Base-by-base conservation (phyloP, 37 sponge, comb jelly and placozoan genomes). In the Aphrocallistes beatrix region DNA sequence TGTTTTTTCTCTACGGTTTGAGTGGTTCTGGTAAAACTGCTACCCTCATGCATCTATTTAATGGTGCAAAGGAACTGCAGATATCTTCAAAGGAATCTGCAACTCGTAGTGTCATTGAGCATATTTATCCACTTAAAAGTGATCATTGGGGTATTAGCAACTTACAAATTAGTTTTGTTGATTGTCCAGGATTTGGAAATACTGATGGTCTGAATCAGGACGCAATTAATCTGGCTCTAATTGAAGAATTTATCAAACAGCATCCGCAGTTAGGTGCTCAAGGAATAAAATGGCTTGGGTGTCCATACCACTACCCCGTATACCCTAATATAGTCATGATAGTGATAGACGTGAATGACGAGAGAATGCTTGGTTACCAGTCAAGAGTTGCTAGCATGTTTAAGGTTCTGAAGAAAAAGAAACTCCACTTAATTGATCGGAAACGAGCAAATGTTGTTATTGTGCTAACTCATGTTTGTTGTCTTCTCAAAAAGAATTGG, bases 391-490 rank as follows among this genome's bases (percentile, higher is more conserved):
- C 75, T 13, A 60, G 75, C 75, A 60, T 60, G 75, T 60, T 60
- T 13, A 60, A 30, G 10, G 21, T 60, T 60, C 1, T 60, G 10
- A 3, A 60, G 75, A 60, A 28, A 28, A 60, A 60, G 75, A 60
- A 30, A 60, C n/a, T 60, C 6, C 75, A 60, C 34, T 30, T 60
- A 3, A 28, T 60, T 13, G 75, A 60, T 13, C 8, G 75, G 8
- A 60, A 60, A 60, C 75, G n/a, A 25, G 28, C 75, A 60, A 60
- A 60, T 28, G 75, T 60, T 60, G 75, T 60, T 13, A 60, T 60
- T 6, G 75, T 60, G 34, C 75, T 60, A 19, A 60, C 75, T 32
- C 75, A 60, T 30, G 75, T 60, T 19, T 60, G 75, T 60, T 25
- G 75, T 60, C 75, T 60, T 6, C 75, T 30, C 3, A 21, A 21